These are phyloP conservation scores for Leptarthrus brevirostris DNA, from an alignment of 2,888 invertebrate species.

Conservation along the genomic window DNA sequence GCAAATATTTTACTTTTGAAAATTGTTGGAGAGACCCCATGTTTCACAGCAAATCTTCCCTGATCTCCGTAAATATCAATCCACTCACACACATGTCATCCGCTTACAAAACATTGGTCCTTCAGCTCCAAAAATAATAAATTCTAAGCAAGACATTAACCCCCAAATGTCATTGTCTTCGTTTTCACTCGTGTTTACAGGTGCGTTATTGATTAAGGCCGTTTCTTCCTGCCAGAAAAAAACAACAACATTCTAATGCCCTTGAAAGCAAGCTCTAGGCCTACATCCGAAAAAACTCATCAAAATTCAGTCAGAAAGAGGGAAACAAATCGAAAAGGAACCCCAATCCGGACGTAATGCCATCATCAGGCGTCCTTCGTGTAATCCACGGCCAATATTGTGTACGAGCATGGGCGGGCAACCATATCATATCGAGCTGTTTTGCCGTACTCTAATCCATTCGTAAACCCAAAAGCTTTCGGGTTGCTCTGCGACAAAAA, in stretches of 20 bases:
- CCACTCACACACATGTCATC: no score
- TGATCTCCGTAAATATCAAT: no score
- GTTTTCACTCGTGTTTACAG: slow-evolving; percentile 8
- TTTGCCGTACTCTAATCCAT: not conserved
- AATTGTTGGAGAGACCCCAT: no score
- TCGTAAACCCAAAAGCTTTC: not conserved
- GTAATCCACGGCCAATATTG: no score
- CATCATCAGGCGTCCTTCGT: not conserved
- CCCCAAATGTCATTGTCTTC: slow-evolving; percentile 29
- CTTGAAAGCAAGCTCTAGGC: slow-evolving; percentile 17
- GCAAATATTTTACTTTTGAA: no score
- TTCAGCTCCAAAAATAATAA: no score
- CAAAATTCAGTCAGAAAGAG: not conserved
- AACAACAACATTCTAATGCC: not conserved
- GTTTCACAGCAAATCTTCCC: no score
- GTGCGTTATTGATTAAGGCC: slow-evolving; percentile 17
- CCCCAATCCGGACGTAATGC: not conserved
- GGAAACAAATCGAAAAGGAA: not conserved
- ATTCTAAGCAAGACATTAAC: slow-evolving; percentile 11
- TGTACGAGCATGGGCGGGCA: no score
- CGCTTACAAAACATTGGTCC: no score
- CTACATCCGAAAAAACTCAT: slow-evolving; percentile 10
- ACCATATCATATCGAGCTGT: not conserved
- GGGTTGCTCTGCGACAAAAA: not conserved
- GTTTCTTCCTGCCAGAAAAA: not conserved